A percentile compares a stretch with the other conserved stretches of the same genome.
Conservation (phyloP, 2,113 vertebrate genomes). For the Pantherophis guttatus region DNA sequence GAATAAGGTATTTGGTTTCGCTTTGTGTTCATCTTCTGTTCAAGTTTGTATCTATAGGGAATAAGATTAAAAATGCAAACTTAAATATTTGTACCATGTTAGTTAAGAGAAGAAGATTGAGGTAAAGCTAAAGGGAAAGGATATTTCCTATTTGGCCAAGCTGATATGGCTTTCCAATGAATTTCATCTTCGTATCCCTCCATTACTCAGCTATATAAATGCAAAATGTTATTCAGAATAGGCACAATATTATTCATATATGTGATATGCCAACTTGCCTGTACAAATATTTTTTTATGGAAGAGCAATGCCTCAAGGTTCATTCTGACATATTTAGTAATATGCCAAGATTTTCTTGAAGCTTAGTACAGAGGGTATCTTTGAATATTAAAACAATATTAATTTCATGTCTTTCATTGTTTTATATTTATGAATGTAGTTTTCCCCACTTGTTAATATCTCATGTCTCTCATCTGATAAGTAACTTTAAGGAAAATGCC, state of each 20-base stretch:
- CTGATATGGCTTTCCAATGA: neutral
- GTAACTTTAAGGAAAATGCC: neutral
- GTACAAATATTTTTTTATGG: neutral
- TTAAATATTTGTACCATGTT: neutral
- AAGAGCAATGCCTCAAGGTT: neutral
- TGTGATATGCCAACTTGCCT: conserved; percentile 3
- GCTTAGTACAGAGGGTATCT: neutral
- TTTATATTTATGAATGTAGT: neutral
- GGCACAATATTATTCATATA: neutral
- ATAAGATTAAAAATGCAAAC: neutral
- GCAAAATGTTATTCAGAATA: neutral
- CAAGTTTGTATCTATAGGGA: neutral
- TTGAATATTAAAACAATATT: neutral
- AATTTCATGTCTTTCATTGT: neutral
- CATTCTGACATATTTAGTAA: neutral
- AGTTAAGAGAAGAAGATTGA: neutral
- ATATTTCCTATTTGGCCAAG: neutral
- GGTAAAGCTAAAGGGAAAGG: neutral
- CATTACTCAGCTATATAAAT: neutral
- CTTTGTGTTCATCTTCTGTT: neutral
- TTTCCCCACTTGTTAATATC: neutral
- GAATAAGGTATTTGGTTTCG: neutral
- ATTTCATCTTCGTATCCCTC: neutral
- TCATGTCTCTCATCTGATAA: neutral
- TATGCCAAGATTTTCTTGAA: neutral